A percentile compares a stretch with the other conserved stretches of the same genome.
These are phyloP conservation scores for Condylostylus longicornis DNA, from an alignment of 1,140 invertebrate genomes.

Conservation along the genomic window DNA sequence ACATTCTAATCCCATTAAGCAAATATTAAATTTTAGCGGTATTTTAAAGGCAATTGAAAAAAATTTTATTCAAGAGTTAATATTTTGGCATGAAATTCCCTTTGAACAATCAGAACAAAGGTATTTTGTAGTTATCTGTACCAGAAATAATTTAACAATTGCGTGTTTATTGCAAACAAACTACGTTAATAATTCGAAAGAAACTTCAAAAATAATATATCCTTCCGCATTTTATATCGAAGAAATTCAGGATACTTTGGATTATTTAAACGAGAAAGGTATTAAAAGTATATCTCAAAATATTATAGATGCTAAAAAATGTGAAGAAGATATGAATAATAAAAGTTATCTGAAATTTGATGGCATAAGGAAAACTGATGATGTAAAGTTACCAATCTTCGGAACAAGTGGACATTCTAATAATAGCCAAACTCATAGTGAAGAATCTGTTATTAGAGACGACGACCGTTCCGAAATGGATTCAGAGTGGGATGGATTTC, in stretches of 20 bases:
- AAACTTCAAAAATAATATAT: constrained; percentile 16
- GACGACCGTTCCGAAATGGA: constrained; percentile 31
- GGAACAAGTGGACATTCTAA: too few relatives aligned
- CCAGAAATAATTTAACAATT: constrained; percentile 53
- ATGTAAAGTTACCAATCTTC: too few relatives aligned
- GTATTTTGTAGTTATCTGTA: constrained; percentile 59
- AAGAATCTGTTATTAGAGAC: constrained; percentile 19
- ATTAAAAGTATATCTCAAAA: constrained; percentile 41
- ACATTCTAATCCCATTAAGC: constrained; percentile 53
- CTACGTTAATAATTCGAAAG: constrained; percentile 37
- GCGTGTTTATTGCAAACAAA: constrained; percentile 55
- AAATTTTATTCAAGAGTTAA: constrained; percentile 49
- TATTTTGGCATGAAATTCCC: constrained; percentile 63
- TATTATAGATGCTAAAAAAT: too few relatives aligned
- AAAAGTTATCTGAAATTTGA: too few relatives aligned
- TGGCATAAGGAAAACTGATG: too few relatives aligned
- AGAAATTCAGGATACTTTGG: constrained; percentile 51
- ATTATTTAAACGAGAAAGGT: constrained; percentile 49
- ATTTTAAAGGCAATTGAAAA: constrained; percentile 46
- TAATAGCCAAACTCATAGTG: constrained; percentile 27
- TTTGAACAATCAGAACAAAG: constrained; percentile 32
- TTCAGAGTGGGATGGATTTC: constrained; percentile 41
- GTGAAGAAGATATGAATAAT: too few relatives aligned
- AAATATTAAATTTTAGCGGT: constrained; percentile 50
- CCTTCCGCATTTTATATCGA: constrained; percentile 38